A percentile compares a stretch with the other conserved stretches of the same genome.
Evolutionary conservation across 2,113 vertebrate genomes (phyloP).

Genomic region (Boleophthalmus pectinirostris): DNA sequence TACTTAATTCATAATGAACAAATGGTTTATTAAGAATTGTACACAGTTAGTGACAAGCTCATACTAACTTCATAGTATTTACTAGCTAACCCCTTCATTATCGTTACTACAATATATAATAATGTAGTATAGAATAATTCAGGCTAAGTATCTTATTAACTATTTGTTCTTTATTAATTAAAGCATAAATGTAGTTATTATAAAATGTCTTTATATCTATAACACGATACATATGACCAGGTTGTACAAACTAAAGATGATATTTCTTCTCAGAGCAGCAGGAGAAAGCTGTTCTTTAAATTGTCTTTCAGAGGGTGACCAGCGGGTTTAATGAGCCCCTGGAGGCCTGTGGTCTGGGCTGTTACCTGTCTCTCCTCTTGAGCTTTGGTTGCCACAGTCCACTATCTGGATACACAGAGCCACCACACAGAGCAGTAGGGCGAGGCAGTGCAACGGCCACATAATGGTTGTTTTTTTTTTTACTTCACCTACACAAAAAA

Average conservation of each 20-base stretch:
- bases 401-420: constrained; percentile 64
- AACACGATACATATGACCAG: not conserved
- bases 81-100: too few species aligned
- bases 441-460: constrained; percentile 36
- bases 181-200: too few species aligned
- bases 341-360: constrained; percentile 46
- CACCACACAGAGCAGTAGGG: constrained; percentile 61
- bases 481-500: constrained; percentile 44
- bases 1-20: too few species aligned
- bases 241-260: not conserved
- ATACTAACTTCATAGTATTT: not conserved
- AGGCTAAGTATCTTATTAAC: too few species aligned
- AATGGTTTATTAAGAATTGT: too few species aligned
- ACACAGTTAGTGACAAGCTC: not conserved
- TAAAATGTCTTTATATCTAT: not conserved
- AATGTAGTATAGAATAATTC: too few species aligned
- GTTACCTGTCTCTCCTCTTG: constrained; percentile 64
- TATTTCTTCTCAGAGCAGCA: not conserved
- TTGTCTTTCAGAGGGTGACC: constrained; percentile 53
- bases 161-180: too few species aligned
- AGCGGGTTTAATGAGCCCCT: constrained; percentile 71
- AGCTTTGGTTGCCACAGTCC: constrained; percentile 79
- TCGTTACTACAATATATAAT: too few species aligned
- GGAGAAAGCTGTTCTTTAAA: not conserved
- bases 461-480: constrained; percentile 35